Base-by-base conservation (phyloP, 2,113 vertebrate genomes). In the Rhinopomastus cyanomelas region DNA sequence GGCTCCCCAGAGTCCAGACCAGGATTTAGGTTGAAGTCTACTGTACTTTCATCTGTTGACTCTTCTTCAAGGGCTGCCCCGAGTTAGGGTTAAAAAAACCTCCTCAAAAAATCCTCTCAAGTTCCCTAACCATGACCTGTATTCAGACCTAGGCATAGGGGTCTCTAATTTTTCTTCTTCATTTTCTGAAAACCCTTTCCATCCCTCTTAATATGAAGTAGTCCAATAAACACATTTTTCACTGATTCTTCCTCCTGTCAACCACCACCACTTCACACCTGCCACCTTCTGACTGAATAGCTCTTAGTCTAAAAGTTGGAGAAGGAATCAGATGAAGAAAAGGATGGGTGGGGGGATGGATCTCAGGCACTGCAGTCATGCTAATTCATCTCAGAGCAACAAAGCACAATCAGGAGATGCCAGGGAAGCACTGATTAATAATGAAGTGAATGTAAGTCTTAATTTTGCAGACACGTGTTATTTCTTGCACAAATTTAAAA, bases 361-460 rank as follows among this genome's bases (percentile, higher is more conserved):
- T 88, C 73, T 90, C 73, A 60, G 86, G 83, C 57, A 32, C n/a
- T 48, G 56, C 73, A 81, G 87, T 90, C 65, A 81, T 67, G 90
- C 49, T 93, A 91, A 88, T 93, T 19, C 30, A 39, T 61, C 37
- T 44, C 34, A n/a, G 56, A 86, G 23, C 56, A 93, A 48, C 34
- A n/a, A 52, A 86, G 23, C 56, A 93, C 66, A 95, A 96, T 93
- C 90, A 96, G 66, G 61, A 85, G 21, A 88, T 86, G 56, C 44
- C 86, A 78, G 73, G 74, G 77, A 93, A 88, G 65, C 60, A 19
- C 75, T 94, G 94, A 92, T 94, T 94, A 92, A 94, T 87, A 90
- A 84, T 5, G 4, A 88, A 74, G 46, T 32, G 53, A 87, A 86
- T 92, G 65, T 51, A 87, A 81, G 88, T 29, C 81, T 94, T 95